Base-by-base conservation (phyloP, 2,113 vertebrate species). In the Mystacornis crossleyi region DNA sequence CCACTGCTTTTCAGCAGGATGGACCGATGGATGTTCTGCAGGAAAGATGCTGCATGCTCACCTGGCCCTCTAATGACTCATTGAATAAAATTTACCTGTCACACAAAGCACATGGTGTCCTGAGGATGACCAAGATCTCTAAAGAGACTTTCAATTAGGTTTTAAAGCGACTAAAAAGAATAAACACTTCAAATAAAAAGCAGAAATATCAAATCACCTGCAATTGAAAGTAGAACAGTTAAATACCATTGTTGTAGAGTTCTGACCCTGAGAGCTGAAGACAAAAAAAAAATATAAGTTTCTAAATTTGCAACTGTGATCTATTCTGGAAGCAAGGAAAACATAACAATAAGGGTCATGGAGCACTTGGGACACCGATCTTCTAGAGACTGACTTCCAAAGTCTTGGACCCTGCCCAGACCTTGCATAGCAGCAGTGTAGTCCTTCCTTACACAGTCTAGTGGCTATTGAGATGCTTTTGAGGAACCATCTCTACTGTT, bases 1-100 rank as follows among this genome's bases (percentile, higher is more conserved):
- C 24, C 28, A 12, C 6, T 0, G 0, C 10, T 33, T 38, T 42
- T 51, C 47, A 33, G 36, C 23, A 70, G 25, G 47, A 65, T 0
- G 6, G 50, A 36, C 28, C 19, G 36, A 53, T 28, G n/a, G 40
- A 65, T 5, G 5, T 11, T 47, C 33, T 31, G 31, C 65, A 72
- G 43, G 36, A 75, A 90, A 80, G 36, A 58, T 38, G 51, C 31
- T 4, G 1, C 4, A 0, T 25, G 66, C 33, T 60, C 50, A 70
- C 25, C 14, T 3, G 0, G 6, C 13, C 51, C 48, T 75, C 45
- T 78, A 70, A 36, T 33, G 20, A 62, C 26, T 38, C 36, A 6
- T 19, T 70, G 34, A 93, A 54, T 66, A 55, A 73, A 74, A 65
- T 10, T 14, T 31, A 64, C 18, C 36, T 62, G 48, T 40, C 54